Evolutionary conservation across 2,113 vertebrate genomes (phyloP).

Genomic region (Axis porcinus): DNA sequence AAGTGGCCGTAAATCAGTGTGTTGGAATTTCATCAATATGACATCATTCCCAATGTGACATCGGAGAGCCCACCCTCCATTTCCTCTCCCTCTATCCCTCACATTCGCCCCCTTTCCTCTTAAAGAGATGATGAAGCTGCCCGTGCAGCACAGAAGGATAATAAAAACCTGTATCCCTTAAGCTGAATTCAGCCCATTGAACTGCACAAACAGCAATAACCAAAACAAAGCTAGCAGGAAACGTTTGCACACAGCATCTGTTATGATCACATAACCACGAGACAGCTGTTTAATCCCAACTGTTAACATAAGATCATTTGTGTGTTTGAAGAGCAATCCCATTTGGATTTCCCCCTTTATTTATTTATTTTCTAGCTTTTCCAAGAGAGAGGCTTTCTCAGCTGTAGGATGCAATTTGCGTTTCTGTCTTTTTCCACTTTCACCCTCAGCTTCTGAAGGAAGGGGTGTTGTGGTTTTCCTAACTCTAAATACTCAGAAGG

Average conservation of each 20-base stretch:
- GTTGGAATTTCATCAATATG: constrained; percentile 75
- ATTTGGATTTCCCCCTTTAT: constrained; percentile 86
- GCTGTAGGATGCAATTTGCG: constrained; percentile 72
- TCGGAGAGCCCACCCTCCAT: constrained; percentile 53
- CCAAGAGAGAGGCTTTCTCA: constrained; percentile 78
- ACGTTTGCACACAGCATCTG: constrained; percentile 90
- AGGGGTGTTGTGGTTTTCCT: constrained; percentile 61
- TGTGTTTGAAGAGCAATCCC: constrained; percentile 92
- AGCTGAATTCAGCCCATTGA: constrained; percentile 87
- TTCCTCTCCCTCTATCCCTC: constrained; percentile 32
- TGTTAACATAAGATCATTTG: constrained; percentile 95
- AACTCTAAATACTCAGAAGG: constrained; percentile 54
- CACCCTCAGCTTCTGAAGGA: constrained; percentile 72
- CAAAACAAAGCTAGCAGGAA: constrained; percentile 89
- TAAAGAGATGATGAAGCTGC: constrained; percentile 76
- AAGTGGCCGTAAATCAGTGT: constrained; percentile 55
- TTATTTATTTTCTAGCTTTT: constrained; percentile 84
- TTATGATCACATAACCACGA: constrained; percentile 92
- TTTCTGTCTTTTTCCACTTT: constrained; percentile 76
- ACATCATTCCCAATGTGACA: constrained; percentile 78
- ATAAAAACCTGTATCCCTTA: constrained; percentile 82
- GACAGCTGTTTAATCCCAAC: constrained; percentile 97
- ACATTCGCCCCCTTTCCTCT: constrained; percentile 60
- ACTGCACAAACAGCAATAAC: constrained; percentile 90
- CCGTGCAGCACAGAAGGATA: constrained; percentile 76